Base-by-base conservation (phyloP, 2,113 vertebrate species). In the Eulacestoma nigropectus region DNA sequence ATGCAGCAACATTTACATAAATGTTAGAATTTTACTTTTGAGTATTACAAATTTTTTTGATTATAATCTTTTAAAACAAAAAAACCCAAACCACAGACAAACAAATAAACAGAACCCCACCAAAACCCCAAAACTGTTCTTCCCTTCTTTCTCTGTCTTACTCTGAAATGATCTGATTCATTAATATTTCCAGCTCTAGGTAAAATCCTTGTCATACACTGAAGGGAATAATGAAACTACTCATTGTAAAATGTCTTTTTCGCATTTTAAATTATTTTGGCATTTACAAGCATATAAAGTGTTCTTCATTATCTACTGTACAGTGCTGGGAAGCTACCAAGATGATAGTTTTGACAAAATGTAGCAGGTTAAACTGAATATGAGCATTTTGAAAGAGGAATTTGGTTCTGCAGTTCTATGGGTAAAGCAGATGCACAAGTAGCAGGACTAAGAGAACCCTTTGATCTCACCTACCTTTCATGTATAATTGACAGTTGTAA, bases 401-500 rank as follows among this genome's bases (percentile, higher is more conserved):
- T 46, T 86, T 53, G 52, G 33, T 47, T 92, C 90, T 78, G 47
- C 47, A 25, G 21, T 63, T 90, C 73, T 55, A 32, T 0, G 13
- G 49, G 47, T 22, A 89, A 86, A 93, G 80, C 86, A 96, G 94
- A 93, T 90, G 90, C 72, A 63, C 74, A 75, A 90, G 84, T 88
- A 79, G 84, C 77, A 84, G 80, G 49, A 90, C 69, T 65, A 59
- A 69, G 68, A 56, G 63, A 95, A 35, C 60, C 47, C 90, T 97
- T 92, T 97, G 90, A 95, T 96, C 95, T 97, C 78, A 2, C 65
- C 91, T 74, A 18, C 76, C 90, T 96, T 93, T 97, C 93, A 86
- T 93, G 73, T 94, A 84, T 91, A 96, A 96, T 93, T 88, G 95
- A 95, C 91, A 86, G 83, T 5, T 17, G 62, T 96, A 96, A 97